Percentiles rank a stretch among this genome's conserved stretches.
Conservation (phyloP, 2,113 vertebrate species). For the Ictidomys tridecemlineatus region DNA sequence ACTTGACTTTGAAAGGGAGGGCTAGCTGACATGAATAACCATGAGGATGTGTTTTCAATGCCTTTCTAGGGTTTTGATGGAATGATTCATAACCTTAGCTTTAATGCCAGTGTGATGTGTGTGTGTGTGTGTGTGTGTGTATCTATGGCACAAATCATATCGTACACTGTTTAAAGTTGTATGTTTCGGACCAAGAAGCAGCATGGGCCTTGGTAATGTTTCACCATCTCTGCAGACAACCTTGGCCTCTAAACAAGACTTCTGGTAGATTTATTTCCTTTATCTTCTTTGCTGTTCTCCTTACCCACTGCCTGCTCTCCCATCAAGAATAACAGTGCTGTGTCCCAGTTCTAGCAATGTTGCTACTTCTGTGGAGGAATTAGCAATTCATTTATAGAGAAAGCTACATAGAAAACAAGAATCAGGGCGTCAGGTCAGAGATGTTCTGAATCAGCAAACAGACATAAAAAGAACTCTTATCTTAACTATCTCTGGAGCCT, state of each 20-base stretch:
- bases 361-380: slow-evolving; percentile 37
- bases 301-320: background rate
- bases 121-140: background rate
- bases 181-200: background rate
- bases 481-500: slow-evolving; percentile 35
- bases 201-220: background rate
- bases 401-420: slow-evolving; percentile 1
- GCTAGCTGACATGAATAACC: background rate
- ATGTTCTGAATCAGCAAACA: slow-evolving; percentile 50
- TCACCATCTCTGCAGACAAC: background rate
- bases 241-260: slow-evolving; percentile 55
- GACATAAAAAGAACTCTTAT: slow-evolving; percentile 54
- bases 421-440: background rate
- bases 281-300: background rate
- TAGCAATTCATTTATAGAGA: slow-evolving; percentile 52
- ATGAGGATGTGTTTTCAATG: background rate
- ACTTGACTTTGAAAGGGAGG: slow-evolving; percentile 37
- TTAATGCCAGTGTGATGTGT: background rate
- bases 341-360: background rate
- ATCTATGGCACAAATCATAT: background rate
- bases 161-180: slow-evolving; percentile 5
- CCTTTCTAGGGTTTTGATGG: background rate
- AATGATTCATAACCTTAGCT: background rate
- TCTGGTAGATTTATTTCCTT: background rate
- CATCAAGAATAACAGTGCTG: background rate